phyloP scores from a whole-genome alignment of 1,140 invertebrate species.

The Brachionus plicatilis region DNA sequence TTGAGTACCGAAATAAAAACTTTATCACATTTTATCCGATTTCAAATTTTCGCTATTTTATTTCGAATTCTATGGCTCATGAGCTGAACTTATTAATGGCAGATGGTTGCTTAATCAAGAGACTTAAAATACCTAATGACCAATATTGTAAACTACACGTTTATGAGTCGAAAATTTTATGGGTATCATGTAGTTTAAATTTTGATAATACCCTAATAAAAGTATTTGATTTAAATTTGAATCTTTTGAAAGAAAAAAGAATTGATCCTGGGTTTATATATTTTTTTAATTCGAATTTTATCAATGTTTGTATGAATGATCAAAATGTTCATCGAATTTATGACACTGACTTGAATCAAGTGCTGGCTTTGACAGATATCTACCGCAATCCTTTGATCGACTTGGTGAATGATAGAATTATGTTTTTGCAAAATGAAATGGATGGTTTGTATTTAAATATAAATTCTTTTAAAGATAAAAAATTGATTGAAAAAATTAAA shows the following conservation, averaged over 20 bases:
- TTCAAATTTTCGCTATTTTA: background rate
- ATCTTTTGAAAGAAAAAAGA: background rate
- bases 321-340: background rate
- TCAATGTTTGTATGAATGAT: background rate
- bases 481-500: background rate
- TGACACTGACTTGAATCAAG: background rate
- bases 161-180: background rate
- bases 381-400: conserved; percentile 2
- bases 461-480: background rate
- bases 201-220: background rate
- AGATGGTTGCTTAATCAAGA: background rate
- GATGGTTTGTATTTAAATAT: background rate
- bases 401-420: background rate
- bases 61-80: background rate
- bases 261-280: background rate
- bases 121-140: background rate
- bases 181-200: background rate
- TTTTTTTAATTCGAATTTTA: conserved; percentile 21
- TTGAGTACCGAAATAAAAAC: background rate
- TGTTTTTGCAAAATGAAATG: background rate
- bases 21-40: background rate
- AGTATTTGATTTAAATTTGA: conserved; percentile 13
- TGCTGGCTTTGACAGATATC: background rate
- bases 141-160: conserved; percentile 8
- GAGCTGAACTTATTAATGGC: background rate